phyloP scores from a whole-genome alignment of 2,888 invertebrate species.

The Epinotia bilunana region DNA sequence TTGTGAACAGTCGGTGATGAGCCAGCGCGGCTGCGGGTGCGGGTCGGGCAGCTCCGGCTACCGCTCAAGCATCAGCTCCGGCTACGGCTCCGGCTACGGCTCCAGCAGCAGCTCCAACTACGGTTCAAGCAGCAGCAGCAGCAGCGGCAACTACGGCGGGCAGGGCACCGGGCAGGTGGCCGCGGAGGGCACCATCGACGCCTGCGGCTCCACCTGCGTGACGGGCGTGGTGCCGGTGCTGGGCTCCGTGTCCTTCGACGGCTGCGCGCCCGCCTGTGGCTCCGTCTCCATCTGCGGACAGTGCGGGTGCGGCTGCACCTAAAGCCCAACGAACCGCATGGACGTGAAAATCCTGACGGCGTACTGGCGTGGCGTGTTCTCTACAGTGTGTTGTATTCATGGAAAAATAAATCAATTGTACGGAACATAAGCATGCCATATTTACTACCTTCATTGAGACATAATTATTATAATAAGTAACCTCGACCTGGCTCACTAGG shows the following conservation, averaged over 20 bases:
- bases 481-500: too few relatives aligned
- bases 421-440: too few relatives aligned
- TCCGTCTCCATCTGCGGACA: slow-evolving; percentile 27
- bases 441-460: too few relatives aligned
- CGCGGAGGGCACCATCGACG: slow-evolving; percentile 21
- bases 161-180: slow-evolving; percentile 19
- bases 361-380: too few relatives aligned
- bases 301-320: slow-evolving; percentile 20
- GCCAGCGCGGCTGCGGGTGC: background rate
- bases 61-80: slow-evolving; percentile 9
- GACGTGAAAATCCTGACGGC: too few relatives aligned
- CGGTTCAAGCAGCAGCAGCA: slow-evolving; percentile 13
- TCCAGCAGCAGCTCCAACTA: background rate
- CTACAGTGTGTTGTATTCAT: too few relatives aligned
- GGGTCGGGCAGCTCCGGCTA: background rate
- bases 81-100: too few relatives aligned
- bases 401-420: too few relatives aligned
- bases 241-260: slow-evolving; percentile 20
- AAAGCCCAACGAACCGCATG: too few relatives aligned
- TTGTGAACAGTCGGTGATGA: background rate
- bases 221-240: slow-evolving; percentile 34
- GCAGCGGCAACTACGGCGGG: slow-evolving; percentile 11
- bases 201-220: slow-evolving; percentile 44
- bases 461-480: too few relatives aligned
- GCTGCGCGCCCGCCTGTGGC: slow-evolving; percentile 31